phyloP scores from a whole-genome alignment of 2,113 vertebrate genomes.

The Chrysemys picta region DNA sequence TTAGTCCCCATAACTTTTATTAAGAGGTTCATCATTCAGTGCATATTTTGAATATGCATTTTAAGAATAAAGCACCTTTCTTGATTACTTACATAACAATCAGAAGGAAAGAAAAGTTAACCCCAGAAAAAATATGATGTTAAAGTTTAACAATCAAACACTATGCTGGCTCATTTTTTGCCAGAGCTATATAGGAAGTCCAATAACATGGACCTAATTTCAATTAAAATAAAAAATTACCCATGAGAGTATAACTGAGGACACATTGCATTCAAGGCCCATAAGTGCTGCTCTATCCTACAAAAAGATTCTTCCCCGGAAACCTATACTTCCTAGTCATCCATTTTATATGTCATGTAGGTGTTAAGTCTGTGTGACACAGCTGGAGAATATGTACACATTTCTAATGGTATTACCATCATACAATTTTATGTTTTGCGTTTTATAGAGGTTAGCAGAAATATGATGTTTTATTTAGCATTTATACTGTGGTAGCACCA shows the following conservation, averaged over 20 bases:
- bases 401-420: constrained; percentile 35
- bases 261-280: neutral
- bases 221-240: neutral
- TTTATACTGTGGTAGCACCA: constrained; percentile 18
- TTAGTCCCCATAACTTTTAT: neutral
- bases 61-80: neutral
- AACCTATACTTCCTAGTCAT: neutral
- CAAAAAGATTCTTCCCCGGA: neutral
- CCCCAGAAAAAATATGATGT: neutral
- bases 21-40: neutral
- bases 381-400: neutral
- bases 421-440: constrained; percentile 44
- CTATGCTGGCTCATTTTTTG: neutral
- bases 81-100: neutral
- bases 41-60: neutral
- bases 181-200: neutral
- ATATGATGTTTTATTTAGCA: constrained; percentile 35
- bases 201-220: neutral
- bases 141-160: neutral
- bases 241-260: neutral
- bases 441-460: constrained; percentile 19
- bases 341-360: neutral
- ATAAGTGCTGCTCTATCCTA: neutral
- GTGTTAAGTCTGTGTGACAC: neutral
- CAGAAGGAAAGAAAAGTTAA: neutral